Conservation (phyloP, 1,140 invertebrate genomes). For the Choristoneura fumiferana region DNA sequence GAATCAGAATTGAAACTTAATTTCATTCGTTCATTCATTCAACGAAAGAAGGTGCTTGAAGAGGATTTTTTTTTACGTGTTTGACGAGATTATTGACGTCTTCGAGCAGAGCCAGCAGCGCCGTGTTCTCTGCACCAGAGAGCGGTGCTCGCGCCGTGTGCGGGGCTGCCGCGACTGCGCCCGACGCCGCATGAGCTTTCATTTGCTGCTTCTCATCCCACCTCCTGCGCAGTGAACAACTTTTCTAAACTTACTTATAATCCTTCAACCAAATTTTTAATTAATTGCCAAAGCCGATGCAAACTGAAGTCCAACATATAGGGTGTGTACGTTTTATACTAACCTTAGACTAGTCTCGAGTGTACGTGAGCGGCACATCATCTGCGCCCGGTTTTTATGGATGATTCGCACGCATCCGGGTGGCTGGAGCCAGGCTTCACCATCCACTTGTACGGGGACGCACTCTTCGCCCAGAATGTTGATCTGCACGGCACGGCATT, state of each 20-base stretch:
- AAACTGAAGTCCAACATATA: not conserved
- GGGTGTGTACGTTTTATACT: not conserved
- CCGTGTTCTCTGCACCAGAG: constrained; percentile 85
- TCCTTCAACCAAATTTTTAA: not conserved
- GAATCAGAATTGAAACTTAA: too few relatives aligned
- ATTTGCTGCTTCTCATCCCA: constrained; percentile 96
- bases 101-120: constrained; percentile 90
- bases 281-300: not conserved
- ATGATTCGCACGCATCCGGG: constrained; percentile 97
- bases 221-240: constrained; percentile 54
- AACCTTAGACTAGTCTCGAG: constrained; percentile 92
- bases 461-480: constrained; percentile 95
- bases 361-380: constrained; percentile 93
- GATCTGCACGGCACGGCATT: constrained; percentile 96
- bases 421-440: constrained; percentile 98
- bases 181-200: constrained; percentile 48
- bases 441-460: constrained; percentile 96
- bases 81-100: constrained; percentile 89
- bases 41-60: too few relatives aligned
- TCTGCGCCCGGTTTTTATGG: constrained; percentile 98
- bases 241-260: constrained; percentile 4
- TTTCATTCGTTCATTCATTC: too few relatives aligned
- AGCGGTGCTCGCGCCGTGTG: constrained; percentile 66
- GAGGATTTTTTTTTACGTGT: constrained; percentile 83
- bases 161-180: constrained; percentile 25